Percentiles rank a stretch among this genome's conserved stretches.
phyloP scores from a whole-genome alignment of 1,140 invertebrate genomes.

The Solen grandis region DNA sequence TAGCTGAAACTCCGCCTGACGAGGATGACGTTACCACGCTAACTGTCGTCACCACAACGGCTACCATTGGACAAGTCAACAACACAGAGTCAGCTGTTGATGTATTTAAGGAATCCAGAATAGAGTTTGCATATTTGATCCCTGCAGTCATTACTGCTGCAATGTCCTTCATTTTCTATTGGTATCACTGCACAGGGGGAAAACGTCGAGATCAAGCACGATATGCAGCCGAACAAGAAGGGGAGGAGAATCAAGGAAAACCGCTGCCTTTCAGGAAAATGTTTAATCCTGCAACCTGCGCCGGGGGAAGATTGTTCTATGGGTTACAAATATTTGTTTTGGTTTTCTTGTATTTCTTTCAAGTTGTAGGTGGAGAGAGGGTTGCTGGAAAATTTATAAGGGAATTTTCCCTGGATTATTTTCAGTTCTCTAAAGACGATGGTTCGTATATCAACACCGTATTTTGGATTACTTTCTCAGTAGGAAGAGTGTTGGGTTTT shows the following conservation, averaged over 20 bases:
- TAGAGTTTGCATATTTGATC: slow-evolving; percentile 66
- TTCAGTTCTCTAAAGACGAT: slow-evolving; percentile 57
- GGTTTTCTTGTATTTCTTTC: slow-evolving; percentile 66
- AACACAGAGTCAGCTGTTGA: slow-evolving; percentile 1
- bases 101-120: slow-evolving; percentile 49
- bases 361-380: slow-evolving; percentile 66
- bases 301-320: slow-evolving; percentile 54
- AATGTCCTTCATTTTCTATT: slow-evolving; percentile 61
- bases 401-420: slow-evolving; percentile 61
- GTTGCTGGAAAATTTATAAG: slow-evolving; percentile 68
- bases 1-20: slow-evolving; percentile 38
- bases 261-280: slow-evolving; percentile 48
- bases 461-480: slow-evolving; percentile 69
- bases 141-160: slow-evolving; percentile 49
- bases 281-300: slow-evolving; percentile 66
- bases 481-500: slow-evolving; percentile 60
- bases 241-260: background rate
- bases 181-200: slow-evolving; percentile 49
- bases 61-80: slow-evolving; percentile 33
- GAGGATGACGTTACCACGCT: background rate
- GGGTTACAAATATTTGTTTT: slow-evolving; percentile 63
- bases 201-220: background rate
- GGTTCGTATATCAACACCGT: slow-evolving; percentile 63
- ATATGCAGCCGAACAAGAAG: background rate
- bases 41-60: slow-evolving; percentile 11